phyloP scores from a whole-genome alignment of 2,113 vertebrate genomes.

The Callipepla squamata region DNA sequence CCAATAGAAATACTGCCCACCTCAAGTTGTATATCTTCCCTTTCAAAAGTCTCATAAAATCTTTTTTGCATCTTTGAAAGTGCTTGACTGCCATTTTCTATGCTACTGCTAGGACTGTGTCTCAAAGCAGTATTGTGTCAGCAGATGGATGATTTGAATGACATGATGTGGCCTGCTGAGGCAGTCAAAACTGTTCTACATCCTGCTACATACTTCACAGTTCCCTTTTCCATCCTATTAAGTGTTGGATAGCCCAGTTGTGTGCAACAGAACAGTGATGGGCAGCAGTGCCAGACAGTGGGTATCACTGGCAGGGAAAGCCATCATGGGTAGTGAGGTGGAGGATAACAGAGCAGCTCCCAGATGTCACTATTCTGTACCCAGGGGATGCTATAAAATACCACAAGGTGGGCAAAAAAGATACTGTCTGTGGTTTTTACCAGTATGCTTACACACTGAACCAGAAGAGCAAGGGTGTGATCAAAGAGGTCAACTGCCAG shows the following conservation, averaged over 20 bases:
- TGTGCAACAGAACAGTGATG: not conserved
- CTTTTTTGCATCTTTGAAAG: not conserved
- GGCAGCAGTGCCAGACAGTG: not conserved
- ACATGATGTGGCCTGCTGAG: not conserved
- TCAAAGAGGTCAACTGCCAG: not conserved
- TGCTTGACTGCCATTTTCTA: not conserved
- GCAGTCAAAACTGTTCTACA: not conserved
- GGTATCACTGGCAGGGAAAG: accelerated
- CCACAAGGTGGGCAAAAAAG: not conserved
- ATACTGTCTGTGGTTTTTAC: not conserved
- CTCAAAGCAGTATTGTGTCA: not conserved
- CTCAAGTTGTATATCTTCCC: not conserved
- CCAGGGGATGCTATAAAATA: accelerated
- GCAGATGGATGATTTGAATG: not conserved
- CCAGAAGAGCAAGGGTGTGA: not conserved
- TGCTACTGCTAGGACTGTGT: accelerated
- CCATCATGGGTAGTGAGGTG: accelerated
- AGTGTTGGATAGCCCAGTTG: not conserved
- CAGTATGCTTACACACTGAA: not conserved
- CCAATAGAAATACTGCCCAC: not conserved
- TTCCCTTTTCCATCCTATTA: not conserved
- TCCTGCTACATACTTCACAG: not conserved
- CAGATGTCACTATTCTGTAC: not conserved
- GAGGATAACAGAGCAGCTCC: not conserved
- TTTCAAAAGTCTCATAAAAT: not conserved